Base-by-base conservation (phyloP, 2,888 invertebrate genomes). In the Epistrophella euchroma region DNA sequence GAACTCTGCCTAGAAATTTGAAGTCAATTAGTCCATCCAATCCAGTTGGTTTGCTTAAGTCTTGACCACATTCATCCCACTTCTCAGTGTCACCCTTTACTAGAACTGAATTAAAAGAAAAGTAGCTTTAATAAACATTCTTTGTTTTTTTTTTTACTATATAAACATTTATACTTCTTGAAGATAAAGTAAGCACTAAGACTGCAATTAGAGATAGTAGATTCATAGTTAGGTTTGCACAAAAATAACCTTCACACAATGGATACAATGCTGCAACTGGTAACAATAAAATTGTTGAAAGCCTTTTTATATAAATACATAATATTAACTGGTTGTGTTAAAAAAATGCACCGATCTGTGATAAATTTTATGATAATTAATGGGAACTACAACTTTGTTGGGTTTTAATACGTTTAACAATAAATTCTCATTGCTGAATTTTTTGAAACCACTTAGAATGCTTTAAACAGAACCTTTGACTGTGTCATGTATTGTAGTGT, bases 1-100 rank as follows among this genome's bases (percentile, higher is more conserved):
- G 89, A 77, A 91, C 90, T 73, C 90, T 90, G 72, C 91, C 91
- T 88, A 91, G 88, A 47, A 91, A 91, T 2, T 90, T 84, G 37
- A 88, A 74, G 43, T 91, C 91, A 77, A 91, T 80, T 15, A 91
- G 87, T 13, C 90, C 88, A 15, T 88, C 88, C 43, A 90, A 88
- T 32, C 88, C 89, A 10, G 88, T 90, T 17, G 89, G 79, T 6
- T 71, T 88, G 13, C 88, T 88, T 4, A 91, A 70, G 10, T 89
- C 90, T 56, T 90, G 90, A 66, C 90, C 91, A 68, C 91, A 91
- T 47, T 88, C 86, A 40, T 88, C 88, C 88, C 50, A 58, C 37
- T 66, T 52, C 6, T 75, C 77, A 22, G 52, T 78, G 56, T 56
- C 19, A 9, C 73, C 56, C 0, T 13, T 37, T 2, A 64, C 81